Percentiles rank a stretch among this genome's conserved stretches.
These are phyloP conservation scores for Bellardia bayeri DNA, from an alignment of 2,888 invertebrate genomes.

Conservation along the genomic window DNA sequence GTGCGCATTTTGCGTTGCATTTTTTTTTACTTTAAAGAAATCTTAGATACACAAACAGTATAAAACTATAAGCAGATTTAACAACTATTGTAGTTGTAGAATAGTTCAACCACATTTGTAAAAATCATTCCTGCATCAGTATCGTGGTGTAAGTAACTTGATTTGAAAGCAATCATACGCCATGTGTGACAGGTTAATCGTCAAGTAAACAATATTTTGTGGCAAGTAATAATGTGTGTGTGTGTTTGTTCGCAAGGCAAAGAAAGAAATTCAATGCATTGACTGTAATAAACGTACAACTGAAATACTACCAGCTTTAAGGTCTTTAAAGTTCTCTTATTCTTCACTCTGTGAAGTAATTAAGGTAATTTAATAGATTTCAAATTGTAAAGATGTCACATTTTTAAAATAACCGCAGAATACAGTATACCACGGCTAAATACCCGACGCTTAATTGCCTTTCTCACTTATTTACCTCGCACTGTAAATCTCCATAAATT, in stretches of 20 bases:
- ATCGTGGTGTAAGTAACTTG: background rate
- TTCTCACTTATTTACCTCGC: too few species aligned
- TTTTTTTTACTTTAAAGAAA: background rate
- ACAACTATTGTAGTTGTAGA: background rate
- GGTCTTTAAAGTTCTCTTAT: background rate
- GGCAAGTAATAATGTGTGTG: slow-evolving; percentile 2
- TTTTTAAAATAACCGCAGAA: too few species aligned
- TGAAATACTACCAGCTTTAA: background rate
- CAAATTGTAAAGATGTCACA: background rate
- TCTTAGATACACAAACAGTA: background rate
- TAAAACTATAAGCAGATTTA: background rate
- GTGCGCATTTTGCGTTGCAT: background rate
- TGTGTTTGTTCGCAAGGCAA: background rate
- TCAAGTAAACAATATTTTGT: slow-evolving; percentile 12
- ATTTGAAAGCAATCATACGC: slow-evolving; percentile 31
- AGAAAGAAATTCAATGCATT: background rate
- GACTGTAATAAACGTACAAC: background rate
- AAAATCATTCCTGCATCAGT: background rate
- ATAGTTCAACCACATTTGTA: background rate
- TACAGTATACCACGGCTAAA: too few species aligned
- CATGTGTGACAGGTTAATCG: slow-evolving; percentile 24
- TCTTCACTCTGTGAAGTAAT: background rate
- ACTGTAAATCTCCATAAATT: too few species aligned
- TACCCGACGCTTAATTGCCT: too few species aligned
- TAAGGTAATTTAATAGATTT: background rate